Conservation (phyloP, 2,113 vertebrate species). For the Bombycilla garrulus region DNA sequence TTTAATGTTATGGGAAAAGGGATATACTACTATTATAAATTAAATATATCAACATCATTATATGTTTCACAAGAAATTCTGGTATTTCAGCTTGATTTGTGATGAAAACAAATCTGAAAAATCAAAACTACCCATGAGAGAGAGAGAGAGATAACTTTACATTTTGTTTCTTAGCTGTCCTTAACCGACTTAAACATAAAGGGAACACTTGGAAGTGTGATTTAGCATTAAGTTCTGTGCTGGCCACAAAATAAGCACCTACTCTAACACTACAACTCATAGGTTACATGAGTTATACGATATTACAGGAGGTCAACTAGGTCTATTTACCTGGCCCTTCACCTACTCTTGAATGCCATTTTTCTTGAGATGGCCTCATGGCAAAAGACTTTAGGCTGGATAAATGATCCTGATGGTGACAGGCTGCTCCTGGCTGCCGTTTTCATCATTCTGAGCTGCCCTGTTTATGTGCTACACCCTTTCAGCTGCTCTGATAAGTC, state of each 20-base stretch:
- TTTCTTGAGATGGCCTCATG: not conserved
- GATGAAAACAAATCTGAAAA: not conserved
- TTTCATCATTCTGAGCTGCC: not conserved
- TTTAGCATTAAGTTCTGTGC: not conserved
- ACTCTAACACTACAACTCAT: not conserved
- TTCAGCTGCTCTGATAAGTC: not conserved
- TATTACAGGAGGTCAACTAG: not conserved
- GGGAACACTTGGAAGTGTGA: not conserved
- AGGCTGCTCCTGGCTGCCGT: not conserved
- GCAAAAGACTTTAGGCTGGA: not conserved
- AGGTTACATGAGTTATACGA: not conserved
- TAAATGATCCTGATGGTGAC: not conserved
- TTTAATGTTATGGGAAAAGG: not conserved
- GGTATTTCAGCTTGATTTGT: not conserved
- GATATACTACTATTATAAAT: not conserved
- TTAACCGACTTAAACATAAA: not conserved
- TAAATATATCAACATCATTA: not conserved
- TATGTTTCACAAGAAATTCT: not conserved
- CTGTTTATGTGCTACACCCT: not conserved
- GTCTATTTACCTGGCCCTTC: not conserved
- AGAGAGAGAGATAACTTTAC: not conserved
- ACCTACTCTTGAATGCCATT: not conserved
- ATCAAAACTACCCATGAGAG: not conserved
- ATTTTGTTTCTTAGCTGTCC: not conserved
- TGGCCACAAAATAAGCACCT: not conserved